Base-by-base conservation (phyloP, 2,888 invertebrate species). In the Marronus borbonicus region DNA sequence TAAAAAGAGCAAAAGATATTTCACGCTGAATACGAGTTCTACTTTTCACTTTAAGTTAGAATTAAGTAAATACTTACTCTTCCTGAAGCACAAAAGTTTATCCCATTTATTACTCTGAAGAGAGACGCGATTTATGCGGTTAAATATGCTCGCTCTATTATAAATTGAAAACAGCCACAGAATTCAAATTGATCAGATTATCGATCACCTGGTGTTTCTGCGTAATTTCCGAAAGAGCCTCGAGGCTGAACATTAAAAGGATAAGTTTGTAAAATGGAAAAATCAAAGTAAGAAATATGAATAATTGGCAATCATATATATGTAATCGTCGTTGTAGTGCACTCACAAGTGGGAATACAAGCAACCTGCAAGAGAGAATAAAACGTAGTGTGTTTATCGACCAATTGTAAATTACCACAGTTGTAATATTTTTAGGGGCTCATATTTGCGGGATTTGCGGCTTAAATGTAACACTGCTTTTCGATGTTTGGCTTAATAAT, bases 121-220 rank as follows among this genome's bases (percentile, higher is more conserved):
- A 24, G 60, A 44, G 17, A 39, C 39, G 39, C 14, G 60, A 44
- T 58, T 74, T 49, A 60, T 39, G 60, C 20, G 20, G 3, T 60
- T 74, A 49, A 74, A 74, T 62, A 60, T 49, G 60, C 60, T 24
- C 49, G 60, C 28, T 24, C 44, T 44, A 74, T 62, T 74, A 74
- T 74, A 39, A 74, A 74, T 74, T 74, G 49, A 62, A 20, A 60
- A 44, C 58, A 44, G 10, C 62, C 10, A 44, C 5, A 60, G 24
- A 74, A 74, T 74, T 39, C 49, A 74, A 74, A 74, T 74, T 60
- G 20, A 74, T 62, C 72, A 24, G 44, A 44, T 74, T 62, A 74
- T 74, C 44, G 72, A 74, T 60, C 72, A 74, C 60, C 72, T 74
- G 49, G 39, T 49, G 20, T 5, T 39, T 44, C 39, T 24, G 60